Base-by-base conservation (phyloP, 2,113 vertebrate genomes). In the Campylorhamphus procurvoides region DNA sequence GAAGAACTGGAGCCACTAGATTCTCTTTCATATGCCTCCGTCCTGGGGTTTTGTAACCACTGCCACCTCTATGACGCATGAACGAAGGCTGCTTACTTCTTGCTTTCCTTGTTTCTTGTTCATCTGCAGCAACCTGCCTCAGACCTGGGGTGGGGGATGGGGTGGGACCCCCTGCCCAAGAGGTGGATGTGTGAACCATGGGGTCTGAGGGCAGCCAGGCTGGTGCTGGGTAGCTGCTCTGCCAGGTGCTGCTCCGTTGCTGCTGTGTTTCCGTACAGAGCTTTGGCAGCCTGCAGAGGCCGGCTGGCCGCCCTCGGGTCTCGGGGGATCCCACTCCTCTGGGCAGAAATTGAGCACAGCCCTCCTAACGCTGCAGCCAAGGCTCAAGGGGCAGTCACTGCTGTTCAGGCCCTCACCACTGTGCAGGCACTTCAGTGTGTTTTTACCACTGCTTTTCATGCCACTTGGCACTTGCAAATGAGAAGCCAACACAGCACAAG, bases 401-500 rank as follows among this genome's bases (percentile, higher is more conserved):
- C 71, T 66, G 19, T 4, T 7, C 74, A 20, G 29, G 68, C 68
- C 53, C 16, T 35, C 66, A 14, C 50, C 19, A 2, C 44, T 17
- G 10, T 1, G 3, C 64, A 19, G 50, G 62, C 63, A 23, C 23
- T 42, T 11, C 3, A 16, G 33, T 4, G 18, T 33, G 47, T 0
- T 39, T 46, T 75, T 67, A 31, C 35, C 0, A 0, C 79, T 64
- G 89, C 68, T 94, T 62, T 94, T 81, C 2, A 1, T 50, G 52
- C 47, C 59, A 24, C 60, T 62, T 69, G 11, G 22, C 60, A 10
- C 3, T 25, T 49, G 55, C 60, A 59, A 3, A 25, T 0, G 0
- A 69, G 52, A 50, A 67, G 52, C 68, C 1, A 2, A 6, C 0
- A 2, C 0, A 0, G 71, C 0, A 1, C 0, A 0, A n/a, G 71